phyloP scores from a whole-genome alignment of 2,888 invertebrate species.

The Drosophila melanocephala region DNA sequence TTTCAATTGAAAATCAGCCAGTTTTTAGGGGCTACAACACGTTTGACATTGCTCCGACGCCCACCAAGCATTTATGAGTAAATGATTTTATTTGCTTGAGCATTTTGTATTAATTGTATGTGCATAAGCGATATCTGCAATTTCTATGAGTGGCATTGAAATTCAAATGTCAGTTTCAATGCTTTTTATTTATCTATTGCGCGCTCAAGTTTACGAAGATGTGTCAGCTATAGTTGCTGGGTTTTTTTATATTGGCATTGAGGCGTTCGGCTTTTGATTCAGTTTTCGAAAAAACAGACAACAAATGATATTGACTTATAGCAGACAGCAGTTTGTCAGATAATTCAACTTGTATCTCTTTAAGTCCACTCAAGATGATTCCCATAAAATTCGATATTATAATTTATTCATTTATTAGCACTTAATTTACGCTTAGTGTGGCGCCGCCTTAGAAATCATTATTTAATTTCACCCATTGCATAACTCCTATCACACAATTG shows the following conservation, averaged over 20 bases:
- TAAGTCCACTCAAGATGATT: background rate
- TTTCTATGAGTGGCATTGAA: conserved; percentile 73
- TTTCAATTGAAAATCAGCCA: conserved; percentile 54
- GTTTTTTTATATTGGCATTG: conserved; percentile 48
- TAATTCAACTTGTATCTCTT: background rate
- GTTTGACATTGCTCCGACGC: conserved; percentile 75
- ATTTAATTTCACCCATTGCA: conserved; percentile 45
- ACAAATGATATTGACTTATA: conserved; percentile 21
- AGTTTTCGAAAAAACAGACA: conserved; percentile 19
- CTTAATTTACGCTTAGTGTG: background rate
- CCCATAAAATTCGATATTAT: background rate
- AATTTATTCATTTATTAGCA: background rate
- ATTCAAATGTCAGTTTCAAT: conserved; percentile 69
- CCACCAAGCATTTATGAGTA: conserved; percentile 50
- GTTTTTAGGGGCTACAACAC: conserved; percentile 27
- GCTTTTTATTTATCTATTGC: conserved; percentile 26
- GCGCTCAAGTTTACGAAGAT: conserved; percentile 63
- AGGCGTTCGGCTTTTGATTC: conserved; percentile 24
- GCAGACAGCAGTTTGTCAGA: background rate
- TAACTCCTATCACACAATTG: conserved; percentile 21
- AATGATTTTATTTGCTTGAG: conserved; percentile 15
- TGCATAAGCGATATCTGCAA: conserved; percentile 60
- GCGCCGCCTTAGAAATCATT: background rate
- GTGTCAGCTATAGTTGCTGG: conserved; percentile 51
- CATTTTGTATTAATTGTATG: conserved; percentile 20